These are phyloP conservation scores for Clarias pachynema DNA, from an alignment of 2,797 vertebrate species.

Conservation along the genomic window DNA sequence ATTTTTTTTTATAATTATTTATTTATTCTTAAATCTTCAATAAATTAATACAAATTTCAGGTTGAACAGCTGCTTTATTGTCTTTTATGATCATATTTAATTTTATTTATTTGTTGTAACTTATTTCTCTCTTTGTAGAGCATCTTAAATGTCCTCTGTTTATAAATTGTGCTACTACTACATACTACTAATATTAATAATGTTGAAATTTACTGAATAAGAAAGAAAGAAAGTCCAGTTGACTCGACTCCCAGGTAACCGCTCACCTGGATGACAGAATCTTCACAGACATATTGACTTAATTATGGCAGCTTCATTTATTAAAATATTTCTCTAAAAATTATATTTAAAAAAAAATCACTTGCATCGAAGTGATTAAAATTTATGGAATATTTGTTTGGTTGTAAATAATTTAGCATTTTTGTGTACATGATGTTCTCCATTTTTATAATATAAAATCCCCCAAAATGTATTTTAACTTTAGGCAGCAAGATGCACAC, in stretches of 20 bases:
- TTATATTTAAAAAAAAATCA: neutral
- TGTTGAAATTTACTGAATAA: no score
- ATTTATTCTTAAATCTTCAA: no score
- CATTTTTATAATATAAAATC: neutral
- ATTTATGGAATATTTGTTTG: neutral
- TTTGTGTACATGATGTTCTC: neutral
- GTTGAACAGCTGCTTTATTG: no score
- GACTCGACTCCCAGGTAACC: no score
- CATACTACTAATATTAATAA: no score
- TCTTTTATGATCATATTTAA: neutral
- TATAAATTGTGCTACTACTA: neutral
- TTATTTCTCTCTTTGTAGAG: neutral
- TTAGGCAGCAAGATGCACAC: neutral
- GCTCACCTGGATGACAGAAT: no score
- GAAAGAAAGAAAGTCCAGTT: no score
- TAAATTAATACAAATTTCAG: no score
- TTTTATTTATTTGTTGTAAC: neutral
- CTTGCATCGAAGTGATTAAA: neutral
- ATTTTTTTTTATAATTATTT: no score
- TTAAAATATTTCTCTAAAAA: neutral
- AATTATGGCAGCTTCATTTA: neutral
- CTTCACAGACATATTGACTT: no score
- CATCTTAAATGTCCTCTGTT: neutral
- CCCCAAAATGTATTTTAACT: neutral
- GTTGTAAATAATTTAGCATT: neutral